Evolutionary conservation across 1,140 invertebrate genomes (phyloP).

Genomic region (Heterodera carotae): DNA sequence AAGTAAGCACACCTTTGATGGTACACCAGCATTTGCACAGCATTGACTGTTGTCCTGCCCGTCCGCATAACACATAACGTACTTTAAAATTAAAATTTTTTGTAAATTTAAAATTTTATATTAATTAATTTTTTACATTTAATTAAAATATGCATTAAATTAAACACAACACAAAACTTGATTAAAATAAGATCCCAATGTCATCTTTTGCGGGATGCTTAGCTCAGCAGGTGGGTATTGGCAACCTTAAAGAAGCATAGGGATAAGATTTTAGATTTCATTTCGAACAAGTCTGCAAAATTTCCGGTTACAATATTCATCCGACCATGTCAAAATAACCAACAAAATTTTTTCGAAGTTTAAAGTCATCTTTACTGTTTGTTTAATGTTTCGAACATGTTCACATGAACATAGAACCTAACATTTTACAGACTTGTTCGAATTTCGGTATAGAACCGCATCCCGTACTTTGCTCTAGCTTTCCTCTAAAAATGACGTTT

Average conservation of each 20-base stretch:
- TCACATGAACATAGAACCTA: no score
- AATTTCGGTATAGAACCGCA: no score
- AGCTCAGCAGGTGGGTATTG: not conserved
- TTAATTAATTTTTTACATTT: not conserved
- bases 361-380: no score
- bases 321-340: no score
- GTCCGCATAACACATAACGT: slow-evolving; percentile 8
- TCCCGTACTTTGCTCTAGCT: no score
- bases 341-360: no score
- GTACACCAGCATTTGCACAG: not conserved
- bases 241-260: not conserved
- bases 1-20: not conserved
- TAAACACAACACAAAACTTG: not conserved
- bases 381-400: no score
- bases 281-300: not conserved
- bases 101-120: not conserved
- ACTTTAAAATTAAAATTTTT: slow-evolving; percentile 4
- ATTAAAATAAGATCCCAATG: not conserved
- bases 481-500: no score
- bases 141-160: not conserved
- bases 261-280: no score
- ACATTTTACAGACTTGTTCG: no score
- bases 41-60: not conserved
- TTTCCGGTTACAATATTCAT: not conserved
- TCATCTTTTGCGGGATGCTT: not conserved